phyloP scores from a whole-genome alignment of 2,113 vertebrate species.

The Pterocles burchelli region DNA sequence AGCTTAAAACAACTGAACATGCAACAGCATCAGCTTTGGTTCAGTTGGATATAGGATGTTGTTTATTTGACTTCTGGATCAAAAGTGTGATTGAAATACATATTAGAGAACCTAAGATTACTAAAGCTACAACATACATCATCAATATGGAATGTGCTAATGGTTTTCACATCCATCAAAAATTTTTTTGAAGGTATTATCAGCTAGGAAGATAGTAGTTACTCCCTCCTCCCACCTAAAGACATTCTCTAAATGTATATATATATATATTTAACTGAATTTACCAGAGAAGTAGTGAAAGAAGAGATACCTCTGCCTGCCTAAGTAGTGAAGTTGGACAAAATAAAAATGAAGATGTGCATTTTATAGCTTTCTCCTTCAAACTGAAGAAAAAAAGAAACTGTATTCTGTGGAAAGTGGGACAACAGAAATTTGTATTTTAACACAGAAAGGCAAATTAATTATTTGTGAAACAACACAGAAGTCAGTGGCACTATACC shows the following conservation, averaged over 20 bases:
- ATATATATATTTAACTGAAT: neutral
- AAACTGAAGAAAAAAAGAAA: neutral
- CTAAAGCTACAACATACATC: neutral
- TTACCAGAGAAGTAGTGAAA: neutral
- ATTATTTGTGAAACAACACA: slow-evolving; percentile 54
- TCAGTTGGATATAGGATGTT: neutral
- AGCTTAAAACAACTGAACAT: neutral
- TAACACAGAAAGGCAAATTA: slow-evolving; percentile 32
- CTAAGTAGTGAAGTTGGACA: neutral
- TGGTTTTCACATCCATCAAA: neutral
- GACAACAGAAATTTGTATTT: slow-evolving; percentile 17
- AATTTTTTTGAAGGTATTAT: neutral
- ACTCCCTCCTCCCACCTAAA: neutral
- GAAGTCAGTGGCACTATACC: slow-evolving; percentile 27
- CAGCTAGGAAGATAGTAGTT: neutral
- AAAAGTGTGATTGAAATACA: slow-evolving; percentile 1
- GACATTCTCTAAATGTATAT: neutral
- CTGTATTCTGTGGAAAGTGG: neutral
- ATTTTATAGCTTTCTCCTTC: neutral
- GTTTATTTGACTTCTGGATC: neutral
- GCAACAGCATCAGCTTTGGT: neutral
- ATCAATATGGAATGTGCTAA: slow-evolving; percentile 7
- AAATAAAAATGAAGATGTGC: neutral
- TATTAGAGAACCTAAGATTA: neutral
- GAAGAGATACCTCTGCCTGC: neutral